Base-by-base conservation (phyloP, 2,797 vertebrate species). In the Chelmon rostratus region DNA sequence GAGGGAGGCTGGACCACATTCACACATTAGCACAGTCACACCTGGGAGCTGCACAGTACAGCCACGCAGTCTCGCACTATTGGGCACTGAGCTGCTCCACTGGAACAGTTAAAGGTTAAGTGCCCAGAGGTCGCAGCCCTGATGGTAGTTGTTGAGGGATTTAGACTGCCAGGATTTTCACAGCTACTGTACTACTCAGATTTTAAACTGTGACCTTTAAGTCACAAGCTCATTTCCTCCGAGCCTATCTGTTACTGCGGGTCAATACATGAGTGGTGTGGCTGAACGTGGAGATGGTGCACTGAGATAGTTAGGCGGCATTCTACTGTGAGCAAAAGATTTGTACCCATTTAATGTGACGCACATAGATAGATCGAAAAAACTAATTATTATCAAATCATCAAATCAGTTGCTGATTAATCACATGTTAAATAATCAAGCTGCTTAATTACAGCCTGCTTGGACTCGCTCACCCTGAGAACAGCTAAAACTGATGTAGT, bases 91-190 rank as follows among this genome's bases (percentile, higher is more conserved):
- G 83, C 73, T 66, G 78, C 89, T 82, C 79, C 85, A 70, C 64
- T 76, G 87, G 83, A 92, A 91, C 88, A 82, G 85, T 78, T 77
- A 90, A 92, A 93, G 91, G 91, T 93, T 89, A 91, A 90, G 87
- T 88, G 82, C 66, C 65, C 81, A 82, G 25, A 88, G 93, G 88
- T 89, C 76, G 3, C 58, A 68, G 88, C 78, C 85, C 78, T 81
- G 80, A 83, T 76, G 74, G 81, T 68, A 68, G 84, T 79, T 82
- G 82, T 79, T 87, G 86, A 80, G 87, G 83, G 88, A 90, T 82
- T 90, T 90, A 70, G 90, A 88, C 74, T 68, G 84, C 75, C 12
- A 68, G 76, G 86, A 78, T 79, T 89, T 91, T 92, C 82, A 81
- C 85, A 88, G 81, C 87, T 72, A 82, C 86, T 73, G 68, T 72